Evolutionary conservation across 2,797 vertebrate species (phyloP).

Genomic region (Schizopygopsis pylzovi): DNA sequence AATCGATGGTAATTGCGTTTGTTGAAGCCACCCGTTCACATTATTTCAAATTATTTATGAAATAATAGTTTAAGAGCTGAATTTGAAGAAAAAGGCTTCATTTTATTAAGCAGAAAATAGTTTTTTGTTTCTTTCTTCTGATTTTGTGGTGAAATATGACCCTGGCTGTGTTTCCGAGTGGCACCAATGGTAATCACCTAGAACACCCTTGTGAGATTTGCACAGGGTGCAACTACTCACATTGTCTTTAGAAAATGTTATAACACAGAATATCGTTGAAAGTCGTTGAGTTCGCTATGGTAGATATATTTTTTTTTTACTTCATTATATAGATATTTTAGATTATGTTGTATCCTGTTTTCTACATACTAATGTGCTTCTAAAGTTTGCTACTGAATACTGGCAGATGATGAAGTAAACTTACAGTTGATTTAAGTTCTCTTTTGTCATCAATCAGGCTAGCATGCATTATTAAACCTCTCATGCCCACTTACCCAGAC

Average conservation of each 20-base stretch:
- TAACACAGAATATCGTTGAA: not conserved
- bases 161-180: not conserved
- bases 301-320: not conserved
- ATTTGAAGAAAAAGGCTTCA: not conserved
- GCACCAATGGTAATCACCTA: not conserved
- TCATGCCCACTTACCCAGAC: constrained; percentile 39
- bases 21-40: not conserved
- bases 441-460: constrained; percentile 3
- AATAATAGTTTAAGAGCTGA: not conserved
- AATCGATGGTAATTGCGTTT: not conserved
- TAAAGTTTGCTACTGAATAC: not conserved
- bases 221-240: not conserved
- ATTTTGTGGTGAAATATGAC: not conserved
- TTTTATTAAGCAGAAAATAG: not conserved
- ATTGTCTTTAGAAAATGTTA: not conserved
- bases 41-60: not conserved
- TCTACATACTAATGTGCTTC: not conserved
- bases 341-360: not conserved
- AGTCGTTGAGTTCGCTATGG: not conserved
- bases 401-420: constrained; percentile 9
- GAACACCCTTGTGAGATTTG: not conserved
- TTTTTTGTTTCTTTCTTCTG: not conserved
- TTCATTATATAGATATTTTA: not conserved
- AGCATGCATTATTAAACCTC: constrained; percentile 23
- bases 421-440: not conserved